Evolutionary conservation across 2,797 vertebrate genomes (phyloP).

Genomic region (Scolopax rusticola): DNA sequence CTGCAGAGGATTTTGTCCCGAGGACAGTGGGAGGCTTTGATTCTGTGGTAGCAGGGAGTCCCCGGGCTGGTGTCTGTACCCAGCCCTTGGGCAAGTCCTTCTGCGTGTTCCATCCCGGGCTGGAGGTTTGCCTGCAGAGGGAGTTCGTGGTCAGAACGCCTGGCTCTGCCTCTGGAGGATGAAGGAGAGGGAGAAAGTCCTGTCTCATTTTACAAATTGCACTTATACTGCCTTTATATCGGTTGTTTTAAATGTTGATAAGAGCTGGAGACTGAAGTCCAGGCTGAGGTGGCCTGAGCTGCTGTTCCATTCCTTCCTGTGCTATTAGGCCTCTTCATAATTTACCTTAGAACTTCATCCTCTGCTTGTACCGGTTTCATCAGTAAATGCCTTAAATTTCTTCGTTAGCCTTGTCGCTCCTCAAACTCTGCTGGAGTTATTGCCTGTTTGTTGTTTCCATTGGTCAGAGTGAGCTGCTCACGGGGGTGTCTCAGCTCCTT

Average conservation of each 20-base stretch:
- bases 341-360: not conserved
- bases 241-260: not conserved
- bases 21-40: not conserved
- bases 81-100: not conserved
- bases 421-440: too few relatives aligned
- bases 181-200: not conserved
- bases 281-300: not conserved
- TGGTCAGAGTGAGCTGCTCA: not conserved
- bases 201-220: not conserved
- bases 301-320: not conserved
- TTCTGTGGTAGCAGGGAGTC: not conserved
- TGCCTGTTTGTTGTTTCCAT: not conserved
- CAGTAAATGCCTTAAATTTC: not conserved
- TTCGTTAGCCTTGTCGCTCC: not conserved
- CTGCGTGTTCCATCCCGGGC: not conserved
- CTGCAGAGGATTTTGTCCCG: not conserved
- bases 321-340: not conserved
- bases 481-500: not conserved
- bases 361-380: not conserved
- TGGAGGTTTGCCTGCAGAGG: conserved; percentile 25
- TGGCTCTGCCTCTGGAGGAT: not conserved
- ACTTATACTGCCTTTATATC: not conserved
- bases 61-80: not conserved
- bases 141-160: not conserved
- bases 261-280: not conserved